phyloP scores from a whole-genome alignment of 1,140 invertebrate genomes.

The Trichonephila inaurata region DNA sequence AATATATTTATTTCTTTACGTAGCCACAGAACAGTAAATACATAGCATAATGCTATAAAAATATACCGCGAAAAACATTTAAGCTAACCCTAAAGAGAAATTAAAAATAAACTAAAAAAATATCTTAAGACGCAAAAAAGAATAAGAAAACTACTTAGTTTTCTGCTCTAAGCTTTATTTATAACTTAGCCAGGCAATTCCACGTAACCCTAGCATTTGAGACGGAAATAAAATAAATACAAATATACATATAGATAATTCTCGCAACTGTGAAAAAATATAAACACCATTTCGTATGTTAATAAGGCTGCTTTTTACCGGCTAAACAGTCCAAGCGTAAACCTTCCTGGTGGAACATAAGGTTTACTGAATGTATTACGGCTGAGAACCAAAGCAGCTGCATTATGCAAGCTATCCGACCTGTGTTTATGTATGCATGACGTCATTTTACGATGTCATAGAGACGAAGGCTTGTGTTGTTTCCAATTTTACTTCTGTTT shows the following conservation, averaged over 20 bases:
- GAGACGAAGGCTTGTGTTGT: not conserved
- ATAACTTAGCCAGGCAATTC: no score
- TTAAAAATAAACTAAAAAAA: no score
- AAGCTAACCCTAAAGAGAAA: no score
- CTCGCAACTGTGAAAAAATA: not conserved
- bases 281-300: not conserved
- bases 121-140: no score
- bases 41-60: no score
- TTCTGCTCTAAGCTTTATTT: no score
- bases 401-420: conserved; percentile 2
- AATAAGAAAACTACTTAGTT: no score
- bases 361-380: not conserved
- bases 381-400: not conserved
- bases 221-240: no score
- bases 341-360: not conserved
- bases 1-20: no score
- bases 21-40: no score
- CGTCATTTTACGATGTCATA: conserved; percentile 25
- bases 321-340: not conserved
- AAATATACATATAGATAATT: not conserved
- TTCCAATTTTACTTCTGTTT: not conserved
- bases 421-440: conserved; percentile 22
- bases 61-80: no score
- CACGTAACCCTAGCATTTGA: no score
- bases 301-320: not conserved